Evolutionary conservation across 2,113 vertebrate genomes (phyloP).

Genomic region (Bucco capensis): DNA sequence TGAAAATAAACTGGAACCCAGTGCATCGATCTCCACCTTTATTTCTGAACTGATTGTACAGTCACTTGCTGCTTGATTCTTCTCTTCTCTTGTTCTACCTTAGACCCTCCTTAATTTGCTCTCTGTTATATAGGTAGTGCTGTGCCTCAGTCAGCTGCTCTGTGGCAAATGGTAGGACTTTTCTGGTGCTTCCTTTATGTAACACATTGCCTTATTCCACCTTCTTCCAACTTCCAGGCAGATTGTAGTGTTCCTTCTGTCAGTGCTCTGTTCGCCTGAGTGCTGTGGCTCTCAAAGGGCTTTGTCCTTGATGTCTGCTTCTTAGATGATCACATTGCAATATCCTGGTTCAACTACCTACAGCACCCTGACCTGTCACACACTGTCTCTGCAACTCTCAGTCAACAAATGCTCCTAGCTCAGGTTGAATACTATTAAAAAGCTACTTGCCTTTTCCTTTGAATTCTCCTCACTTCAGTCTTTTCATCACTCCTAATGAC

Average conservation of each 20-base stretch:
- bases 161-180: background rate
- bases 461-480: background rate
- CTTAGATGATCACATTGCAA: background rate
- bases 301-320: constrained; percentile 10
- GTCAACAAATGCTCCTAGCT: constrained; percentile 3
- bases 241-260: background rate
- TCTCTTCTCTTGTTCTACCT: background rate
- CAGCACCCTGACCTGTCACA: background rate
- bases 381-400: background rate
- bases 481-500: background rate
- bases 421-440: constrained; percentile 1
- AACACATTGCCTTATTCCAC: rapidly evolving
- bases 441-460: constrained; percentile 12
- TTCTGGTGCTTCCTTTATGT: background rate
- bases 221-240: background rate
- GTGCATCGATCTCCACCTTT: background rate
- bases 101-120: background rate
- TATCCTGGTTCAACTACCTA: background rate
- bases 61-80: background rate
- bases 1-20: background rate
- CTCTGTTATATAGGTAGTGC: background rate
- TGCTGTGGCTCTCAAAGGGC: background rate
- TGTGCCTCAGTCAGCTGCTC: background rate
- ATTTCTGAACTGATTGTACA: background rate
- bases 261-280: background rate